These are phyloP conservation scores for Mus pahari DNA, from an alignment of 2,113 vertebrate genomes.

Conservation along the genomic window DNA sequence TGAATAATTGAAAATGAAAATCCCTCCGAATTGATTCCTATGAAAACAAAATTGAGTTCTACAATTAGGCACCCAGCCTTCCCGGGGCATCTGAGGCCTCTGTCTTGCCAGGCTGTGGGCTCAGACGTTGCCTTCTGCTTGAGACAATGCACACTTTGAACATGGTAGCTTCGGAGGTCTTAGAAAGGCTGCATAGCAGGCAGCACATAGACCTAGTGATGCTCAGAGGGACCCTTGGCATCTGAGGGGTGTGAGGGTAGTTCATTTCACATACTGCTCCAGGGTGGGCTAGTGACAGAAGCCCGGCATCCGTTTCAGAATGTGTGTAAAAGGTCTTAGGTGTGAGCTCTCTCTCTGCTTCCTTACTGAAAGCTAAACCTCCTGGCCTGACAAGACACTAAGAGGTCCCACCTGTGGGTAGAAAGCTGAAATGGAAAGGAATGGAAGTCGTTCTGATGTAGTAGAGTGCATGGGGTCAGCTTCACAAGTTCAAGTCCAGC, in stretches of 20 bases:
- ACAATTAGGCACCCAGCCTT: conserved; percentile 76
- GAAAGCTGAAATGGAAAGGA: neutral
- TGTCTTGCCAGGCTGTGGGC: neutral
- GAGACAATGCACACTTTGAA: rapidly evolving
- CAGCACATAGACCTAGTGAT: neutral
- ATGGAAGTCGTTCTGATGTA: neutral
- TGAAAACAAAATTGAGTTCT: conserved; percentile 81
- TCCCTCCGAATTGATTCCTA: conserved; percentile 81
- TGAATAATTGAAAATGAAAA: conserved; percentile 85
- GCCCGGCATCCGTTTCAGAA: neutral
- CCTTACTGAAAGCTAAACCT: neutral
- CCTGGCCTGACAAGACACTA: neutral
- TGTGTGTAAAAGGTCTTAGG: neutral
- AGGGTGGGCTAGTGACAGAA: neutral
- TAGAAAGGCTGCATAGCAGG: rapidly evolving
- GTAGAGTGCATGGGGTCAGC: rapidly evolving
- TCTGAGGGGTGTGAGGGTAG: neutral
- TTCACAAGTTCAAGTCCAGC: neutral
- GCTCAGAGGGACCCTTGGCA: neutral
- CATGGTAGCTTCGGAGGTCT: neutral
- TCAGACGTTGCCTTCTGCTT: neutral
- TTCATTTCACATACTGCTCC: neutral
- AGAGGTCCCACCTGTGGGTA: neutral
- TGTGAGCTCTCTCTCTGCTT: neutral
- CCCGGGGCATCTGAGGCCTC: conserved; percentile 70